Evolutionary conservation across 30 jellyfish, hydroid and myxozoan species (phyloP), one percentile per base, ranked within the genome.

Genomic region (Catostylus mosaicus): DNA sequence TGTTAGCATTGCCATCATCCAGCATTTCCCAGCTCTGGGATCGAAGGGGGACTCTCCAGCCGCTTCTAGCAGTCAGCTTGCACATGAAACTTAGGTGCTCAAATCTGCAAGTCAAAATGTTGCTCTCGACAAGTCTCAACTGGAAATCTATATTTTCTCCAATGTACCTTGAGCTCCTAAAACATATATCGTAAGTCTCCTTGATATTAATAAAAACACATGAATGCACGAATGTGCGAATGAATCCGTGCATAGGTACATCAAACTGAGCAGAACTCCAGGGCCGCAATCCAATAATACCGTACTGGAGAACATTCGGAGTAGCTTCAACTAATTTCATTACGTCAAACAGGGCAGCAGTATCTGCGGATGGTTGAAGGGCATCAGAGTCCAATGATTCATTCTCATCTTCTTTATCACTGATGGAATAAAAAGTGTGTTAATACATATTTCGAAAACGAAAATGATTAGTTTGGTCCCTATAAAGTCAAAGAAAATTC

Each of bases 221-320:
- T 11, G 96, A 78, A 59, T 91, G 96, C 12, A 91, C 85, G 78
- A 91, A 91, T 1, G 98, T 91, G 46, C 98, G 89, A 48, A 91
- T 67, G 67, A 70, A 91, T 1, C 89, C 88, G 30, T 92, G 98
- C 88, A 85, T 73, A 2, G 88, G 85, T 19, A 85, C 88, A 34
- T 85, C 98, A 74, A 77, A 91, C 43, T 91, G 98, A 14, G 88
- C 9, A 7, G 98, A 91, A 59, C 96, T 91, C 98, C 98, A 91
- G 30, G 98, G 98, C 19, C 98, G 90, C 10, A 91, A 52, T 36
- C 98, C 96, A 26, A 91, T 86, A 38, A 85, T 75, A 9, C 91
- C 98, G 65, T 77, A 73, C 50, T 85, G 84, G n/a, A 79, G 81
- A 23, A 91, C 89, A 36, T 85, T 75, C 1, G 90, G 88, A 3